phyloP scores from a whole-genome alignment of 2,888 invertebrate species.

The Protodeltote pygarga region DNA sequence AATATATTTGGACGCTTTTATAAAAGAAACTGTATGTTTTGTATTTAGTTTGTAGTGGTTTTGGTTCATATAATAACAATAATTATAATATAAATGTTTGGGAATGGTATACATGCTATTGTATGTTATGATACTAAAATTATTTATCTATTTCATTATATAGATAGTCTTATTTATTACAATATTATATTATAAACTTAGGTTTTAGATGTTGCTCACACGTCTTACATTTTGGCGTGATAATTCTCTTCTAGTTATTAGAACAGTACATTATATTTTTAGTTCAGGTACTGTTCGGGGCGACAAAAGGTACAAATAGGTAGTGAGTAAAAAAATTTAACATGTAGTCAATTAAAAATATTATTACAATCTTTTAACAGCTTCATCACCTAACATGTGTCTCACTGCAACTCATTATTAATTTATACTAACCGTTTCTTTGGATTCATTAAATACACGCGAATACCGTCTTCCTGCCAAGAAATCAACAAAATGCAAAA shows the following conservation, averaged over 20 bases:
- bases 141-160: conserved; percentile 24
- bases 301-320: conserved; percentile 33
- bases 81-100: conserved; percentile 56
- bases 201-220: conserved; percentile 70
- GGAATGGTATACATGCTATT: conserved; percentile 64
- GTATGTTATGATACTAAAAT: conserved; percentile 41
- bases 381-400: conserved; percentile 56
- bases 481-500: conserved; percentile 64
- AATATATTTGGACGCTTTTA: conserved; percentile 61
- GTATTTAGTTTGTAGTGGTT: conserved; percentile 63
- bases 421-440: conserved; percentile 51
- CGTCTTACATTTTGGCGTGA: conserved; percentile 85
- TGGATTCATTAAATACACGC: conserved; percentile 65
- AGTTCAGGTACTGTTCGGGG: conserved; percentile 36
- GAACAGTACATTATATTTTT: conserved; percentile 38
- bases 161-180: too few species aligned
- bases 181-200: too few species aligned
- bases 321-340: conserved; percentile 38
- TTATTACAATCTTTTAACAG: conserved; percentile 50
- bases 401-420: conserved; percentile 52
- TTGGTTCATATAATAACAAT: conserved; percentile 58
- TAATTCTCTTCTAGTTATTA: conserved; percentile 48
- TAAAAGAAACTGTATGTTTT: conserved; percentile 58
- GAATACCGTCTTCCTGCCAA: conserved; percentile 85
- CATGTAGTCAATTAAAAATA: conserved; percentile 31